These are phyloP conservation scores for Harpagoxenus sublaevis DNA, from an alignment of 2,888 invertebrate species.

Conservation along the genomic window DNA sequence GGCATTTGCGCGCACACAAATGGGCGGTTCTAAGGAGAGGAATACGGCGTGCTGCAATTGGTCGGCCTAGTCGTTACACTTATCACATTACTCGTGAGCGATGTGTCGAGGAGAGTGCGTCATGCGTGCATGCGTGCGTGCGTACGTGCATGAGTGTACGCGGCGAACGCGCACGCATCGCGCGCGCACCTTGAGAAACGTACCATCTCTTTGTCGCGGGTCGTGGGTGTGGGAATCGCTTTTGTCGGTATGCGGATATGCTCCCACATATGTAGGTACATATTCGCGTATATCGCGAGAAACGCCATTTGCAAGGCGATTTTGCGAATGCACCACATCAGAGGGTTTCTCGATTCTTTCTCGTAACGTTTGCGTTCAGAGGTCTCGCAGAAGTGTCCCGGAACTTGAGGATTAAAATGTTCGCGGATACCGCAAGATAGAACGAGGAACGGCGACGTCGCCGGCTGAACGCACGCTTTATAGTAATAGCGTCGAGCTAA, in stretches of 20 bases:
- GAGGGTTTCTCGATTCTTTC: conserved; percentile 35
- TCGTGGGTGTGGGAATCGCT: conserved; percentile 76
- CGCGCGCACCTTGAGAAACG: conserved; percentile 69
- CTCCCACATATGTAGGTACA: background rate
- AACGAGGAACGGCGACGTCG: background rate
- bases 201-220: conserved; percentile 56
- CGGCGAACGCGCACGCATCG: conserved; percentile 39
- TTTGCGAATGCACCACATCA: conserved; percentile 26
- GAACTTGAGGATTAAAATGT: conserved; percentile 3
- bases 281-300: conserved; percentile 4
- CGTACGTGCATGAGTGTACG: conserved; percentile 27
- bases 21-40: conserved; percentile 81
- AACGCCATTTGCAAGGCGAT: conserved; percentile 61
- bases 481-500: conserved; percentile 34
- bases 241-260: conserved; percentile 25
- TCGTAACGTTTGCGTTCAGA: conserved; percentile 10
- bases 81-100: conserved; percentile 80
- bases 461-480: conserved; percentile 38
- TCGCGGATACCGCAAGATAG: background rate
- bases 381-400: background rate
- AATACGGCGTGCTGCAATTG: conserved; percentile 82
- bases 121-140: conserved; percentile 33
- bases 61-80: conserved; percentile 82
- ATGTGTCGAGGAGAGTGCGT: conserved; percentile 38
- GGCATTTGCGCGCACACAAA: conserved; percentile 76